Evolutionary conservation across 2,888 invertebrate genomes (phyloP), one percentile per base, ranked within the genome.

Genomic region (Sicus ferrugineus): DNA sequence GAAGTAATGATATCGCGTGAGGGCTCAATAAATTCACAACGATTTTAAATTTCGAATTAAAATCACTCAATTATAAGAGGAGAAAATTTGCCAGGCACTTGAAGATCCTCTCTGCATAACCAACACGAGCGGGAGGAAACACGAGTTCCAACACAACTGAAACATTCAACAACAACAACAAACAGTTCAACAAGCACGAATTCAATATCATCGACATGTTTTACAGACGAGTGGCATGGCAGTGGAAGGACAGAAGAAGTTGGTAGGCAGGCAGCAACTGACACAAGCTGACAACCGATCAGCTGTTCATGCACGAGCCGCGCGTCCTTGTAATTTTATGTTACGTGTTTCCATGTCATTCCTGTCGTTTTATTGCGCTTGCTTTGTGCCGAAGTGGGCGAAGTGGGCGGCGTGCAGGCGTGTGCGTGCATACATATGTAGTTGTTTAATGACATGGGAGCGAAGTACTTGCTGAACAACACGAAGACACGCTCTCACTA

Each of bases 161-260:
- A 46, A 48, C 30, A 46, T 19, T 48, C 19, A 42, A 70, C 73
- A 72, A 68, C 68, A 73, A 67, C 26, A 28, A 19, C 71, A 66
- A 65, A 69, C 70, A 70, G 68, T 69, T 52, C 19, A 64, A 30
- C 58, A 50, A 71, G 50, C 67, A 66, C 52, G 38, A 70, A 65
- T 48, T 56, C 56, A 63, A 64, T 30, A 73, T 69, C 66, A 70
- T 58, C 65, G 64, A 63, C 68, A 56, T 69, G 50, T 63, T 52
- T 62, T 34, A 52, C 52, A 42, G 46, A 42, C 56, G 19, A 34
- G n/a, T 30, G 54, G 46, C 30, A 34, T 42, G 46, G 42, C 23
- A 28, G 26, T n/a, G n/a, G 42, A 46, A 52, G 5, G 62, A 69
- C 42, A 34, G 21, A 61, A 38, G 19, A 42, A n/a, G n/a, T n/a